Conservation (phyloP, 2,797 vertebrate genomes). For the Cuniculus paca region DNA sequence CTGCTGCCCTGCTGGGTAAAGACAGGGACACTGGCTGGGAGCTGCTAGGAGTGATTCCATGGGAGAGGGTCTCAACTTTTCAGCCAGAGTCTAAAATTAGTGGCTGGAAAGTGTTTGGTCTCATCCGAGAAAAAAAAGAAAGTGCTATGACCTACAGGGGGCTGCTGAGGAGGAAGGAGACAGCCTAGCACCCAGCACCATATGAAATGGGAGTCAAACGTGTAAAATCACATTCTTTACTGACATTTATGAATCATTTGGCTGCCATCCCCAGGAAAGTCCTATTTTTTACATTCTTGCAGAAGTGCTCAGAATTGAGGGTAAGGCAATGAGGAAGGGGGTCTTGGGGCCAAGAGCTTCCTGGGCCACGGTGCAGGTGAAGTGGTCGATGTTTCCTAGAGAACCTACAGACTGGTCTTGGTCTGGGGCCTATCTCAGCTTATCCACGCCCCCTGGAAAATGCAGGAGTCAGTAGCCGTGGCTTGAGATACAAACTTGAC, state of each 20-base stretch:
- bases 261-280: constrained; percentile 61
- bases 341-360: neutral
- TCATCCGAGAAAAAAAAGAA: constrained; percentile 45
- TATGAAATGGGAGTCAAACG: constrained; percentile 31
- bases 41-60: neutral
- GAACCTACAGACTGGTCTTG: neutral
- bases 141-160: constrained; percentile 57
- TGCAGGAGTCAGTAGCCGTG: neutral
- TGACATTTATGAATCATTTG: constrained; percentile 72
- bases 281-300: constrained; percentile 40
- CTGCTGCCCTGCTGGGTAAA: neutral
- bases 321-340: neutral
- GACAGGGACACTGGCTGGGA: neutral
- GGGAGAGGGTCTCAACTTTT: constrained; percentile 66
- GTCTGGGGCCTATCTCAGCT: neutral
- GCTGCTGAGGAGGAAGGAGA: constrained; percentile 70
- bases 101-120: constrained; percentile 65
- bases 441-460: neutral
- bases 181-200: constrained; percentile 57
- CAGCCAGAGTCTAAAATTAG: constrained; percentile 73
- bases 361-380: neutral
- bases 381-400: neutral
- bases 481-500: neutral
- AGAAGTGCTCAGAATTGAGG: constrained; percentile 21
- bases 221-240: constrained; percentile 76